These are phyloP conservation scores for Apamea sordens DNA, from an alignment of 2,888 invertebrate species.

Conservation along the genomic window DNA sequence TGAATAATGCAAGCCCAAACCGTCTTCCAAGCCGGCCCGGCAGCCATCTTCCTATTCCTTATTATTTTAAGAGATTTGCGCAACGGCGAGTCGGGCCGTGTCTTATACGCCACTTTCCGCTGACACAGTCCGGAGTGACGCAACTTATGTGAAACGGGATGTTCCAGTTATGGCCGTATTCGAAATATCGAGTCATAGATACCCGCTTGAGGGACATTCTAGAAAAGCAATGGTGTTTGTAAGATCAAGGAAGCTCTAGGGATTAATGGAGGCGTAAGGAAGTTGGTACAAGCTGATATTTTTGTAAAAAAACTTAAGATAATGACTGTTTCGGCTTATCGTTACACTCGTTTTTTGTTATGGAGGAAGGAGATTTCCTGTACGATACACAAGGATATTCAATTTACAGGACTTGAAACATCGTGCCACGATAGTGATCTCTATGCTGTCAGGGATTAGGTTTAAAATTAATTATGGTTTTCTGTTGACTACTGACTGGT, in stretches of 20 bases:
- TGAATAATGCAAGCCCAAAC: slow-evolving; percentile 79
- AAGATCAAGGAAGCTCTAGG: slow-evolving; percentile 52
- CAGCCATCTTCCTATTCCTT: slow-evolving; percentile 57
- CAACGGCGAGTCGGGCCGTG: slow-evolving; percentile 32
- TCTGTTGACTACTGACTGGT: background rate
- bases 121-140: slow-evolving; percentile 38
- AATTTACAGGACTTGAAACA: slow-evolving; percentile 5
- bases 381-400: slow-evolving; percentile 15
- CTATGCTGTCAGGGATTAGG: background rate
- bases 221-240: slow-evolving; percentile 51
- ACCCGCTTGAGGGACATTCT: slow-evolving; percentile 55
- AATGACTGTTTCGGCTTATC: slow-evolving; percentile 45
- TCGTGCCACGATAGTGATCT: background rate
- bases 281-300: slow-evolving; percentile 38
- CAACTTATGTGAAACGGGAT: slow-evolving; percentile 41
- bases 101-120: slow-evolving; percentile 44
- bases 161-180: slow-evolving; percentile 45
- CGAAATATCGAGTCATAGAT: slow-evolving; percentile 50
- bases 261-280: slow-evolving; percentile 53
- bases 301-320: slow-evolving; percentile 31
- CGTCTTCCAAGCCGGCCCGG: slow-evolving; percentile 42
- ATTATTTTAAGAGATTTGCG: slow-evolving; percentile 67
- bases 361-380: slow-evolving; percentile 19
- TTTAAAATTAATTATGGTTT: background rate
- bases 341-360: slow-evolving; percentile 24